phyloP scores from a whole-genome alignment of 2,888 invertebrate genomes.

The Azorinus chamasolen region DNA sequence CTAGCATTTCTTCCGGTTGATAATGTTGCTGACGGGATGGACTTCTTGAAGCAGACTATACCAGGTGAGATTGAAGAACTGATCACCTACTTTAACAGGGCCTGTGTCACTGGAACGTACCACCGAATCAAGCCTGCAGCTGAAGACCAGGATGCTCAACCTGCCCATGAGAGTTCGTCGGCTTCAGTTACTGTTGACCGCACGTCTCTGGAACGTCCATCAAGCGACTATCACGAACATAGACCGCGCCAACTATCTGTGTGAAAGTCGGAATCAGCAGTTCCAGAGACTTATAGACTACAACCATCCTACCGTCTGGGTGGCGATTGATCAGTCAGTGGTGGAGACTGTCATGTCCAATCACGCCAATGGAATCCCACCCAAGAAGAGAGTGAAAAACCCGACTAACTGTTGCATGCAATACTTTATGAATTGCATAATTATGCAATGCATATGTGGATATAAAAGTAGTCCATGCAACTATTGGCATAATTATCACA shows the following conservation, averaged over 20 bases:
- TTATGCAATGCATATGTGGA: too few species aligned
- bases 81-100: background rate
- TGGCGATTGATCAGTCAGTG: constrained; percentile 1
- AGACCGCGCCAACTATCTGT: constrained; percentile 12
- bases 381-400: background rate
- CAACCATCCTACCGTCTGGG: constrained; percentile 16
- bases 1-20: constrained; percentile 9
- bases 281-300: constrained; percentile 1
- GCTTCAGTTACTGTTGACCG: background rate
- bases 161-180: background rate
- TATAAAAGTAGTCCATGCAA: too few species aligned
- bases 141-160: background rate
- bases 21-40: constrained; percentile 8
- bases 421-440: too few species aligned
- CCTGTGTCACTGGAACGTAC: constrained; percentile 11
- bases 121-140: constrained; percentile 2
- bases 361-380: background rate
- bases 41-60: constrained; percentile 6
- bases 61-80: background rate
- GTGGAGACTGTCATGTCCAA: background rate
- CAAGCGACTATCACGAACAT: constrained; percentile 2
- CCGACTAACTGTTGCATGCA: too few species aligned
- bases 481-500: too few species aligned
- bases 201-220: constrained; percentile 10
- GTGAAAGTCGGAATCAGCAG: constrained; percentile 14